Conservation (phyloP, 2,888 invertebrate genomes). For the Heliconius charithonia region DNA sequence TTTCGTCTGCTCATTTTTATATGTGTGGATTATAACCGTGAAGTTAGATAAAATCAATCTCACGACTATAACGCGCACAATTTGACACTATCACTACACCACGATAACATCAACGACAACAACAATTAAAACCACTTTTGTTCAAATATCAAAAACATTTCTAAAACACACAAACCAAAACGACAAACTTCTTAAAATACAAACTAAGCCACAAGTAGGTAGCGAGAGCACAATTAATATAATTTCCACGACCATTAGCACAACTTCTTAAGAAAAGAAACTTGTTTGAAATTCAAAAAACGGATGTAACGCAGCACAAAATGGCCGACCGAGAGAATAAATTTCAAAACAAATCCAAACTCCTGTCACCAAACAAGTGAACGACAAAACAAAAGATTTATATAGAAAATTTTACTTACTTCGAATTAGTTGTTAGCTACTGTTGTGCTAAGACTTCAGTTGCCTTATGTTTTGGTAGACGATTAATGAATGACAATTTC, state of each 20-base stretch:
- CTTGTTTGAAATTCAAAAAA: constrained; percentile 75
- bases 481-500: constrained; percentile 45
- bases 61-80: too few relatives aligned
- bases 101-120: too few relatives aligned
- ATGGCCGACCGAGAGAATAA: constrained; percentile 68
- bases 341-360: constrained; percentile 78
- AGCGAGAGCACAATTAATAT: constrained; percentile 37
- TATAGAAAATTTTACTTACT: constrained; percentile 69
- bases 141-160: neutral
- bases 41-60: too few relatives aligned
- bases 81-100: too few relatives aligned
- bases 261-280: constrained; percentile 44
- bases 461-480: constrained; percentile 33
- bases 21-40: too few relatives aligned
- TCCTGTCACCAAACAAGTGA: constrained; percentile 72
- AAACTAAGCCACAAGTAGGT: constrained; percentile 15
- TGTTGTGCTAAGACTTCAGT: constrained; percentile 54
- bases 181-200: constrained; percentile 12
- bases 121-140: neutral
- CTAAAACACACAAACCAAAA: neutral
- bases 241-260: constrained; percentile 45
- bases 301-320: constrained; percentile 71
- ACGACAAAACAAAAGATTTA: constrained; percentile 78
- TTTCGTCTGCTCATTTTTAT: too few relatives aligned
- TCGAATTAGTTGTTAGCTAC: constrained; percentile 60